Evolutionary conservation across 64 coral and sea anemone species (phyloP).

Genomic region (Actinia tenebrosa): DNA sequence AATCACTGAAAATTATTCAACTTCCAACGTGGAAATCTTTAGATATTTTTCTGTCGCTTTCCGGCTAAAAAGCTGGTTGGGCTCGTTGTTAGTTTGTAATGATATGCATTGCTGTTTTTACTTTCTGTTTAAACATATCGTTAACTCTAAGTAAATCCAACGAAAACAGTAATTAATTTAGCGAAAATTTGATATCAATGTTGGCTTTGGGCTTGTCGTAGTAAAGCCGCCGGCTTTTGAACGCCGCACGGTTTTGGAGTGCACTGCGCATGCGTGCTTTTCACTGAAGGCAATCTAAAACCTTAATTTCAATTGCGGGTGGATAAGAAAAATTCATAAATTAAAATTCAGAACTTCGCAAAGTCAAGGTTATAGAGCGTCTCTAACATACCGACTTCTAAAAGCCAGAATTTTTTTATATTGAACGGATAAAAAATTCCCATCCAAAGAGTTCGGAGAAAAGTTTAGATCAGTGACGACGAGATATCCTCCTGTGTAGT

Average conservation of each 20-base stretch:
- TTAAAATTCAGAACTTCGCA: too few relatives aligned
- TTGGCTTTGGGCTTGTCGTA: background rate
- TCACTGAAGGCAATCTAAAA: background rate
- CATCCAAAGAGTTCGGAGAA: too few relatives aligned
- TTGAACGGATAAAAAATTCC: too few relatives aligned
- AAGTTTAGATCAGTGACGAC: too few relatives aligned
- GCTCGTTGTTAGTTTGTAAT: background rate
- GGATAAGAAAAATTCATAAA: too few relatives aligned
- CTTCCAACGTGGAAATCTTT: background rate
- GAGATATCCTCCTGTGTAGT: background rate
- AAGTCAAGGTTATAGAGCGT: too few relatives aligned
- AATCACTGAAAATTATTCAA: background rate
- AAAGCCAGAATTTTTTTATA: too few relatives aligned
- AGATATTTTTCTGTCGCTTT: background rate
- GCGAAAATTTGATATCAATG: background rate
- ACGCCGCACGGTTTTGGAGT: background rate
- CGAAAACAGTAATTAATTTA: conserved; percentile 9
- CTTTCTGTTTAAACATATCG: background rate
- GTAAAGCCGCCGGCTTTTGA: background rate
- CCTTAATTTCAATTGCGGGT: too few relatives aligned
- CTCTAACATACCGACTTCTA: too few relatives aligned
- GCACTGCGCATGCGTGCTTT: background rate
- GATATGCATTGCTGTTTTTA: background rate
- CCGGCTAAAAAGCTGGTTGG: background rate
- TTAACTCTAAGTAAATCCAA: background rate